Conservation (phyloP, 2,797 vertebrate species). For the Megalops cyprinoides region DNA sequence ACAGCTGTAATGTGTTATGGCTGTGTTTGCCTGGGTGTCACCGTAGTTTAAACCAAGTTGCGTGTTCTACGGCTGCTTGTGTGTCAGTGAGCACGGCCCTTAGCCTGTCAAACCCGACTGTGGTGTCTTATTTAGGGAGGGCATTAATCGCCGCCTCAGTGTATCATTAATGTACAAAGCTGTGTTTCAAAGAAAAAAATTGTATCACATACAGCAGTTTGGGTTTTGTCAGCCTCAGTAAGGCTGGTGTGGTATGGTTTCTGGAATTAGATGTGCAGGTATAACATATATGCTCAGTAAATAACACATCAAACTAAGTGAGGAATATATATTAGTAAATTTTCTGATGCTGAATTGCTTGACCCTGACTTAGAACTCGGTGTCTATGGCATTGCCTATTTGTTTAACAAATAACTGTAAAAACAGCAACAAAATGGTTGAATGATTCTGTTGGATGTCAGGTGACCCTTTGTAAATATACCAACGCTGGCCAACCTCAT, state of each 20-base stretch:
- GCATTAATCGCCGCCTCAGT: too few species aligned
- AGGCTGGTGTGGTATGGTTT: neutral
- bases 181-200: conserved; percentile 17
- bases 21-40: conserved; percentile 16
- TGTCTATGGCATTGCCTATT: neutral
- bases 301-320: neutral
- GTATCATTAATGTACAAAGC: conserved; percentile 24
- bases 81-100: neutral
- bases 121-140: conserved; percentile 10
- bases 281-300: conserved; percentile 1
- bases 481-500: neutral
- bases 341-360: neutral
- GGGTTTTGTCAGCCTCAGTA: conserved; percentile 17
- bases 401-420: neutral
- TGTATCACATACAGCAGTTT: neutral
- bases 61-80: conserved; percentile 5
- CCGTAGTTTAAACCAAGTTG: conserved; percentile 22
- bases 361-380: too few species aligned
- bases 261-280: conserved; percentile 5
- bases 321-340: too few species aligned
- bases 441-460: neutral
- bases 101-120: neutral
- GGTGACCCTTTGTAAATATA: neutral
- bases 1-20: conserved; percentile 1
- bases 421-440: neutral